Conservation (phyloP, 2,888 invertebrate species). For the Ethmia dodecea region DNA sequence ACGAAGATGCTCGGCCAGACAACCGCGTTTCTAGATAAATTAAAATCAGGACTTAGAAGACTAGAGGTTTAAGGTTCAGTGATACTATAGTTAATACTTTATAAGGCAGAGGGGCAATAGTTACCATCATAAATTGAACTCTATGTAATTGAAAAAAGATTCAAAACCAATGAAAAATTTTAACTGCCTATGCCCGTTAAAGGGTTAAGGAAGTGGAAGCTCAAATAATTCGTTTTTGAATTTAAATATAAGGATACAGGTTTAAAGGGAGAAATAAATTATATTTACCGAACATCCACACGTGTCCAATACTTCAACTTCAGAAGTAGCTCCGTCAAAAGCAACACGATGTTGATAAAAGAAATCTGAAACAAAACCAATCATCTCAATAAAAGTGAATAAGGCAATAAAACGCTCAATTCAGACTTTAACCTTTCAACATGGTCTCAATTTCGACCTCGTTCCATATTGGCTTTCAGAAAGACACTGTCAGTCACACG, state of each 20-base stretch:
- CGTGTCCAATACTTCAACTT: conserved; percentile 87
- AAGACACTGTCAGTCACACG: conserved; percentile 42
- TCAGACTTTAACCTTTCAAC: conserved; percentile 6
- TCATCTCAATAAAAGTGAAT: conserved; percentile 13
- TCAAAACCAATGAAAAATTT: too few species aligned
- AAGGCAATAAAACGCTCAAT: conserved; percentile 3
- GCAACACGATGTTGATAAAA: conserved; percentile 86
- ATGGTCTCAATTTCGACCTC: conserved; percentile 26
- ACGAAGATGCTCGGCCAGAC: conserved; percentile 85
- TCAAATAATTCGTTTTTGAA: too few species aligned
- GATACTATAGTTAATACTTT: too few species aligned
- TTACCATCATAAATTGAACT: too few species aligned
- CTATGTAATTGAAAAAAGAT: too few species aligned
- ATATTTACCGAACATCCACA: conserved; percentile 87
- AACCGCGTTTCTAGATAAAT: conserved; percentile 80
- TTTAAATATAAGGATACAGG: too few species aligned
- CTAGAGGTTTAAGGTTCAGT: too few species aligned
- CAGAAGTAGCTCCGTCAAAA: conserved; percentile 85
- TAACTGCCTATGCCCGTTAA: too few species aligned
- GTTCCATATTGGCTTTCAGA: conserved; percentile 35
- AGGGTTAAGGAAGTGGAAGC: too few species aligned
- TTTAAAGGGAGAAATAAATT: too few species aligned
- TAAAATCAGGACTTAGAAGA: too few species aligned
- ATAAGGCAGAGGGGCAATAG: too few species aligned
- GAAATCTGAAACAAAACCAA: conserved; percentile 79